phyloP scores from a whole-genome alignment of 2,888 invertebrate species.

The Galeruca laticollis region DNA sequence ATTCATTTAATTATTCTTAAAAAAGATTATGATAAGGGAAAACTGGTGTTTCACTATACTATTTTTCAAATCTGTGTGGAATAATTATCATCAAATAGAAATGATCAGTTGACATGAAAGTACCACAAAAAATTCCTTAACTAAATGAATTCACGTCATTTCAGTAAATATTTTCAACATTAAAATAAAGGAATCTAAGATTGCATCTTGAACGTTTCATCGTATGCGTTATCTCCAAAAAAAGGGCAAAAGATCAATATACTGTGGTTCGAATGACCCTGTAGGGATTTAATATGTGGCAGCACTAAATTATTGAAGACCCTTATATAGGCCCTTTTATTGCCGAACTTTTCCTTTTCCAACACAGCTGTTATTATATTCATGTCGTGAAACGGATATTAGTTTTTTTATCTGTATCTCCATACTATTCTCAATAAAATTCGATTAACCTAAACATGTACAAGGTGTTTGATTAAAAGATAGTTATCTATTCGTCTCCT shows the following conservation, averaged over 20 bases:
- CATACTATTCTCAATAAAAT: slow-evolving; percentile 1
- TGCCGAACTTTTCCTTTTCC: slow-evolving; percentile 40
- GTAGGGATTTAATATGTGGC: slow-evolving; percentile 36
- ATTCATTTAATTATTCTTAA: no score
- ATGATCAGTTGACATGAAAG: no score
- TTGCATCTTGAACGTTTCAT: slow-evolving; percentile 9
- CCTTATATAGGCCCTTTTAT: slow-evolving; percentile 42
- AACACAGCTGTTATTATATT: slow-evolving; percentile 30
- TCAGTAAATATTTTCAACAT: background rate
- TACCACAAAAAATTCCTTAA: no score
- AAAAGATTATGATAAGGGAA: no score
- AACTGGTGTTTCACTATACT: no score
- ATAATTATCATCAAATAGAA: no score
- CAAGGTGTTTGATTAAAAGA: no score
- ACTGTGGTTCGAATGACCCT: slow-evolving; percentile 25
- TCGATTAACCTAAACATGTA: background rate
- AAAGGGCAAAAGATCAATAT: slow-evolving; percentile 22
- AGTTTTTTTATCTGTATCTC: slow-evolving; percentile 20
- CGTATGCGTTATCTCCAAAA: slow-evolving; percentile 8
- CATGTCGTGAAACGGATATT: slow-evolving; percentile 26
- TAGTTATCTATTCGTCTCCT: no score
- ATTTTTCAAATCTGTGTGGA: no score
- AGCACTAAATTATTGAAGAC: slow-evolving; percentile 45
- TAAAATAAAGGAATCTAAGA: background rate
- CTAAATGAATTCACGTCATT: background rate